Evolutionary conservation across 2,797 vertebrate species (phyloP).

Genomic region (Propithecus perrieri): DNA sequence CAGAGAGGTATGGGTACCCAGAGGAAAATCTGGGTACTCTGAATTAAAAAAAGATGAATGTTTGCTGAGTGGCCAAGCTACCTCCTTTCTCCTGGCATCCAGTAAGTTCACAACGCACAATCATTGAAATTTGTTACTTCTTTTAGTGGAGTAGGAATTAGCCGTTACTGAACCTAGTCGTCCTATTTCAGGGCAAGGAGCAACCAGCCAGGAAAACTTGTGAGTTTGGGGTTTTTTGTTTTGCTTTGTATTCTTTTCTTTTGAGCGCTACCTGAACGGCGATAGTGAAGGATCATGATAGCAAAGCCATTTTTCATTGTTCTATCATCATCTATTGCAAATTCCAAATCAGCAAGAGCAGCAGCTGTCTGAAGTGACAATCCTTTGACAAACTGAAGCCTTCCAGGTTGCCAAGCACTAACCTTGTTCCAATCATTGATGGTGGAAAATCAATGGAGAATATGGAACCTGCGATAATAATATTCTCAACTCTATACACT

Average conservation of each 20-base stretch:
- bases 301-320: slow-evolving; percentile 70
- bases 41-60: background rate
- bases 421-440: slow-evolving; percentile 78
- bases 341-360: slow-evolving; percentile 75
- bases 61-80: background rate
- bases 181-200: background rate
- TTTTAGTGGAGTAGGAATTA: no score
- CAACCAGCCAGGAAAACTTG: background rate
- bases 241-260: background rate
- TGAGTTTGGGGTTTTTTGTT: background rate
- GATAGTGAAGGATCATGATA: slow-evolving; percentile 65
- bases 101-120: background rate
- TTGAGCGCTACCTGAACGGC: slow-evolving; percentile 58
- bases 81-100: background rate
- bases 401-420: slow-evolving; percentile 79
- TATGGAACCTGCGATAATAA: slow-evolving; percentile 66
- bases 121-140: background rate
- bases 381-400: slow-evolving; percentile 78
- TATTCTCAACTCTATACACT: slow-evolving; percentile 63
- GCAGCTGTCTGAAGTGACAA: slow-evolving; percentile 78
- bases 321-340: slow-evolving; percentile 76
- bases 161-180: background rate
- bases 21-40: slow-evolving; percentile 29
- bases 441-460: slow-evolving; percentile 81
- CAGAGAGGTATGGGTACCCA: background rate